Conservation (phyloP, 1,140 invertebrate genomes). For the Potamilus streckersoni region DNA sequence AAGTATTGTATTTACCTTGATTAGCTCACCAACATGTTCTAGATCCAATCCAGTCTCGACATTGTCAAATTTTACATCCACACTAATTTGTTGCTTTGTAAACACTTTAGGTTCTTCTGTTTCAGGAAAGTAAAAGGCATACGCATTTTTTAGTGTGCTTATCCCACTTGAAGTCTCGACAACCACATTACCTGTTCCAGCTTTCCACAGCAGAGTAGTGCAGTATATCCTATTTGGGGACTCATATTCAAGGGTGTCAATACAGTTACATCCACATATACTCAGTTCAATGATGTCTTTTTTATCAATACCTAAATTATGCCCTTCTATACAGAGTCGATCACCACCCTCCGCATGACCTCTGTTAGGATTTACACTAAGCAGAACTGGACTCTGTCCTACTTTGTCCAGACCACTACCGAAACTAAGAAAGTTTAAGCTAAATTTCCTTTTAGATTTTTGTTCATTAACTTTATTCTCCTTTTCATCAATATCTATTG, state of each 20-base stretch:
- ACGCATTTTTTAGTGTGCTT: conserved; percentile 50
- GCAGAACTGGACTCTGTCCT: conserved; percentile 51
- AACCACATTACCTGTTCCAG: conserved; percentile 55
- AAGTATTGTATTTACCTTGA: conserved; percentile 8
- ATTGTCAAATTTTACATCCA: not conserved
- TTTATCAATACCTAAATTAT: conserved; percentile 55
- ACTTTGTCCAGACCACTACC: conserved; percentile 41
- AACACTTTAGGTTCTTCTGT: conserved; percentile 19
- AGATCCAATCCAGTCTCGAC: conserved; percentile 15
- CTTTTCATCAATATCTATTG: conserved; percentile 21
- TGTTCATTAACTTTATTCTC: conserved; percentile 35
- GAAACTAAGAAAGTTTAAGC: conserved; percentile 42
- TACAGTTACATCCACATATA: conserved; percentile 57
- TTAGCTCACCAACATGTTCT: conserved; percentile 28
- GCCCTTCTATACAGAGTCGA: conserved; percentile 52
- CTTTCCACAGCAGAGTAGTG: conserved; percentile 52
- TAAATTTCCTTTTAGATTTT: conserved; percentile 17
- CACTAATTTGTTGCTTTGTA: conserved; percentile 14
- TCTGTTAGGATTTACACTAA: conserved; percentile 52
- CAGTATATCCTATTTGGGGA: conserved; percentile 55
- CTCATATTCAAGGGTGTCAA: conserved; percentile 59
- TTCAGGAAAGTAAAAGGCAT: conserved; percentile 43
- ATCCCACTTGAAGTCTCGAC: conserved; percentile 63
- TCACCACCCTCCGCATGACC: conserved; percentile 55
- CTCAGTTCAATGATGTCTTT: conserved; percentile 59